These are phyloP conservation scores for Hyaena hyaena DNA, from an alignment of 2,113 vertebrate genomes.

Conservation along the genomic window DNA sequence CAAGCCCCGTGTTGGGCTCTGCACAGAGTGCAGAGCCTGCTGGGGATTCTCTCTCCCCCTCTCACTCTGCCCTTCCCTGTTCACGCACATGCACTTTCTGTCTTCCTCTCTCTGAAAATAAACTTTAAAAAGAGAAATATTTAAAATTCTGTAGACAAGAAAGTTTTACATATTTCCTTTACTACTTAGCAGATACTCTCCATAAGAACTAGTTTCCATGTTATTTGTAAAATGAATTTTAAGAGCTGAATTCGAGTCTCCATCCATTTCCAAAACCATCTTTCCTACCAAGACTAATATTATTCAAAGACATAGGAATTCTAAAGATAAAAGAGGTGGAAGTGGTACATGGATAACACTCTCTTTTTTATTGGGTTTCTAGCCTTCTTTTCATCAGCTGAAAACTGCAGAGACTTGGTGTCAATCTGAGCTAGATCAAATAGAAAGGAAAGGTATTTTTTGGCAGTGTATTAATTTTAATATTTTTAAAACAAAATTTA, in stretches of 20 bases:
- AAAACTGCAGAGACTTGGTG: background rate
- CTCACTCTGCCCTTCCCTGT: too few species aligned
- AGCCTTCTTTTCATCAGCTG: background rate
- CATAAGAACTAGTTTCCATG: background rate
- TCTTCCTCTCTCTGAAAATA: too few species aligned
- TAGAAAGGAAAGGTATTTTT: background rate
- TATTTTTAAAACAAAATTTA: slow-evolving; percentile 16
- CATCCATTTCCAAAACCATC: background rate
- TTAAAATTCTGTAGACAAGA: background rate
- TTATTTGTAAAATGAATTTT: background rate
- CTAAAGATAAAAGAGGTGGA: background rate
- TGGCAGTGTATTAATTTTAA: background rate
- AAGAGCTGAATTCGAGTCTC: background rate
- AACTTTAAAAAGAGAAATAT: background rate
- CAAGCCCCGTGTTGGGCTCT: too few species aligned
- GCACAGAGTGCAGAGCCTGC: too few species aligned
- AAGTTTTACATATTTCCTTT: background rate
- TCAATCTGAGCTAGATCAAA: background rate
- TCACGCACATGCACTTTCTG: too few species aligned
- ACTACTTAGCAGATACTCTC: background rate
- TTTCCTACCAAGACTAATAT: background rate
- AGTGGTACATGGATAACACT: background rate
- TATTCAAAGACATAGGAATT: background rate
- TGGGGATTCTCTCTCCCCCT: too few species aligned
- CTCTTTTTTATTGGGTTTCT: background rate